Evolutionary conservation across 1,140 invertebrate species (phyloP).

Genomic region (Diorhabda carinulata): DNA sequence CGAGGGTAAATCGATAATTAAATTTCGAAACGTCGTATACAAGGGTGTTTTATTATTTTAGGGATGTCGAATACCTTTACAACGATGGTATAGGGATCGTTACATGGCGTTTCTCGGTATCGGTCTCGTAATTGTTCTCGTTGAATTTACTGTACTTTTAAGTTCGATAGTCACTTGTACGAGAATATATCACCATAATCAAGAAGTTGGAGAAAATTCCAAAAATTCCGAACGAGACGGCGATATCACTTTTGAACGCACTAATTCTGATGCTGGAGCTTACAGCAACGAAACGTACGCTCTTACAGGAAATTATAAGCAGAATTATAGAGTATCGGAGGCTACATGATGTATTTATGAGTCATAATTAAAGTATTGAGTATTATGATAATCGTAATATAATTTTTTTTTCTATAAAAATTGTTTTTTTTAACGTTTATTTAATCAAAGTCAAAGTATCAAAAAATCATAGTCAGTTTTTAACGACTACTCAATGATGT

Average conservation of each 20-base stretch:
- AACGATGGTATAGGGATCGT: conserved; percentile 74
- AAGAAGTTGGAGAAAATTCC: conserved; percentile 33
- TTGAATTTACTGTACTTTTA: conserved; percentile 66
- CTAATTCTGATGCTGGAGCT: conserved; percentile 23
- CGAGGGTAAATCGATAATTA: conserved; percentile 48
- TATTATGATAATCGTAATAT: no score
- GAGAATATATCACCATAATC: conserved; percentile 45
- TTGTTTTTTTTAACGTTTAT: no score
- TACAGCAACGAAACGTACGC: conserved; percentile 45
- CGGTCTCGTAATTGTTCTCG: conserved; percentile 60
- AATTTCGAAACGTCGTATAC: neutral
- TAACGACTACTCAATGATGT: no score
- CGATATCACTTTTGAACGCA: conserved; percentile 25
- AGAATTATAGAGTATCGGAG: conserved; percentile 44
- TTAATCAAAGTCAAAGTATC: no score
- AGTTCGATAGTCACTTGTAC: conserved; percentile 67
- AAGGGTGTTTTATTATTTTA: conserved; percentile 47
- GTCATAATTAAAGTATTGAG: no score
- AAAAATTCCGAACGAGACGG: conserved; percentile 24
- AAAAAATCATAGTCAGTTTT: no score
- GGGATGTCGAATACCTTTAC: conserved; percentile 67
- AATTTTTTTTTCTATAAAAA: no score
- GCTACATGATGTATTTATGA: conserved; percentile 36
- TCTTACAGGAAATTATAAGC: conserved; percentile 42
- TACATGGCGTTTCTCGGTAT: conserved; percentile 66